Conservation (phyloP, 2,888 invertebrate genomes). For the Tetranychus piercei region DNA sequence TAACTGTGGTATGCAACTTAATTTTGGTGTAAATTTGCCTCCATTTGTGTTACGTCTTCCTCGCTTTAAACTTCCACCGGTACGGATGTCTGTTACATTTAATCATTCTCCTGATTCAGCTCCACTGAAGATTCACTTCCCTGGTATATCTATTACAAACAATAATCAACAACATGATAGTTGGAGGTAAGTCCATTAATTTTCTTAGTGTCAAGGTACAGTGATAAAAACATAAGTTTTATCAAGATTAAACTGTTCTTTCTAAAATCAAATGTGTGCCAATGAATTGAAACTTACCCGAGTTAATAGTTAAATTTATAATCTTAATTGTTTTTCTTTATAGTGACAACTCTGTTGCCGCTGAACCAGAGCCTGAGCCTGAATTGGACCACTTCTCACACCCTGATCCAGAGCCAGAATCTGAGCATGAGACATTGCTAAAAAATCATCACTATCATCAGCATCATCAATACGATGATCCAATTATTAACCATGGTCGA, state of each 20-base stretch:
- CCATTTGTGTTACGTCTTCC: neutral
- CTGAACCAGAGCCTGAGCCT: neutral
- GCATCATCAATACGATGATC: neutral
- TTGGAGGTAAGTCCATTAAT: neutral
- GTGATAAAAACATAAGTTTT: too few relatives aligned
- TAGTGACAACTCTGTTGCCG: neutral
- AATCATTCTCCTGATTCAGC: neutral
- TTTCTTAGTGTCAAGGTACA: neutral
- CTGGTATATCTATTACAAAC: neutral
- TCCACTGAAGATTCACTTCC: neutral
- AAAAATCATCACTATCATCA: neutral
- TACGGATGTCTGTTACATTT: neutral
- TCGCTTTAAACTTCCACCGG: neutral
- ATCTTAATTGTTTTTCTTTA: neutral
- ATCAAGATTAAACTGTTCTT: too few relatives aligned
- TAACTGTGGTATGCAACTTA: neutral
- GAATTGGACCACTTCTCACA: neutral
- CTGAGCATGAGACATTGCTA: neutral
- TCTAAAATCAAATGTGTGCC: too few relatives aligned
- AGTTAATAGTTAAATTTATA: neutral
- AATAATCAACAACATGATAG: neutral
- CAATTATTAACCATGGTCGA: neutral
- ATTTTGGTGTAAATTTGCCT: neutral
- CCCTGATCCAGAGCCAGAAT: neutral
- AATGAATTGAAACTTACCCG: neutral